Conservation (phyloP, 2,797 vertebrate genomes). For the Geotrypetes seraphini region DNA sequence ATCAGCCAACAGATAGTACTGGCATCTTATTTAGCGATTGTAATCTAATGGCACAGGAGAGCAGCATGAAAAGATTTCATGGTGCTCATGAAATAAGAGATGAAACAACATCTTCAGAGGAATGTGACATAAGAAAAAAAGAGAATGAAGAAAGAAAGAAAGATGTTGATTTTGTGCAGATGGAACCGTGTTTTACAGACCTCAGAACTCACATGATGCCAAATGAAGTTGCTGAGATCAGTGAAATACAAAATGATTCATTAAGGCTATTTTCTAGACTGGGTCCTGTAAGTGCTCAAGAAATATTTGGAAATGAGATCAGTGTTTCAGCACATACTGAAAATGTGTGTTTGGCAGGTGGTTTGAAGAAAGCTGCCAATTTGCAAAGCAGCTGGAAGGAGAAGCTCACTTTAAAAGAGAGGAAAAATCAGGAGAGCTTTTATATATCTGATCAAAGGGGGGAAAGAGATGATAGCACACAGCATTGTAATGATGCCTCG, state of each 20-base stretch:
- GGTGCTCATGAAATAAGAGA: background rate
- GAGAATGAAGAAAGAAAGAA: background rate
- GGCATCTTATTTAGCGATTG: too few relatives aligned
- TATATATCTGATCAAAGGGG: background rate
- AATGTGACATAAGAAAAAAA: background rate
- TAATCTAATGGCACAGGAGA: too few relatives aligned
- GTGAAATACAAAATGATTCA: constrained; percentile 14
- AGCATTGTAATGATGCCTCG: too few relatives aligned
- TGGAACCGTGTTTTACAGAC: constrained; percentile 27
- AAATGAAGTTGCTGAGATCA: constrained; percentile 11
- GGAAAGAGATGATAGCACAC: constrained; percentile 8
- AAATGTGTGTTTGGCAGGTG: constrained; percentile 14
- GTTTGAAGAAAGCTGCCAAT: constrained; percentile 12
- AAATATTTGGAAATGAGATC: constrained; percentile 24
- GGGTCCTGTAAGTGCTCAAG: constrained; percentile 32
- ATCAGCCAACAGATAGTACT: too few relatives aligned
- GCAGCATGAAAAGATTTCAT: too few relatives aligned
- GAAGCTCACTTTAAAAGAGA: constrained; percentile 7
- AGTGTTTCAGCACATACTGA: constrained; percentile 3
- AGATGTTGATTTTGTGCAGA: background rate
- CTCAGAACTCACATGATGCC: constrained; percentile 22
- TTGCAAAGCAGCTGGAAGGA: constrained; percentile 1
- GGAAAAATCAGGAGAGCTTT: background rate
- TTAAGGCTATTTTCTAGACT: constrained; percentile 34
- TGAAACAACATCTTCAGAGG: background rate